Base-by-base conservation (phyloP, 2,113 vertebrate species). In the Myotis davidii region DNA sequence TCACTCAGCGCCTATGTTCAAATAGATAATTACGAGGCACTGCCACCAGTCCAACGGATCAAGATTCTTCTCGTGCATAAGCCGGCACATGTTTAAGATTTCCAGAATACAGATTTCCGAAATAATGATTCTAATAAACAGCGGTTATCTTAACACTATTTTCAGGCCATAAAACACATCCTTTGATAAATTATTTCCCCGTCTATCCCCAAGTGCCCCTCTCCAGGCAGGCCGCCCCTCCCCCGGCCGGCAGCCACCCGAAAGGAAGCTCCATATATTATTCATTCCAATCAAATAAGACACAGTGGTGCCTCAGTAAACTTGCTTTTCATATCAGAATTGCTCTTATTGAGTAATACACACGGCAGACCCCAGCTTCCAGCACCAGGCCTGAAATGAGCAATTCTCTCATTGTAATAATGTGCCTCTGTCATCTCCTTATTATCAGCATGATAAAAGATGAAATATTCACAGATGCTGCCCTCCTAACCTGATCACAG, bases 321-420 rank as follows among this genome's bases (percentile, higher is more conserved):
- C 99, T 99, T 99, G 98, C 99, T 99, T 99, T 99, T 99, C 99
- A 99, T 99, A 99, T 98, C 98, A 98, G 99, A 99, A 99, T 99
- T 99, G 99, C 98, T 99, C 99, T 99, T 99, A 99, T 99, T 99
- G 99, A 99, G 99, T 98, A 99, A 98, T 98, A 98, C 98, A 98
- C 98, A 98, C 98, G 97, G 98, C 98, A 98, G 98, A 98, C 98
- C 98, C 98, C 98, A 98, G 99, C 99, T 99, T 99, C 99, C 99
- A 98, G 99, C 99, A 99, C 99, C 99, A 98, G 97, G 98, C 98
- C 99, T 98, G 99, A 99, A 99, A 99, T 99, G 99, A 99, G 99
- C 99, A 99, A 99, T 99, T 99, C 99, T 99, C 99, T 99, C 99
- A 99, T 99, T 99, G 99, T 99, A 99, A 99, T 99, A 99, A 99